A percentile compares a stretch with the other conserved stretches of the same genome.
phyloP scores from a whole-genome alignment of 1,140 invertebrate species.

The Polypedilum vanderplanki region DNA sequence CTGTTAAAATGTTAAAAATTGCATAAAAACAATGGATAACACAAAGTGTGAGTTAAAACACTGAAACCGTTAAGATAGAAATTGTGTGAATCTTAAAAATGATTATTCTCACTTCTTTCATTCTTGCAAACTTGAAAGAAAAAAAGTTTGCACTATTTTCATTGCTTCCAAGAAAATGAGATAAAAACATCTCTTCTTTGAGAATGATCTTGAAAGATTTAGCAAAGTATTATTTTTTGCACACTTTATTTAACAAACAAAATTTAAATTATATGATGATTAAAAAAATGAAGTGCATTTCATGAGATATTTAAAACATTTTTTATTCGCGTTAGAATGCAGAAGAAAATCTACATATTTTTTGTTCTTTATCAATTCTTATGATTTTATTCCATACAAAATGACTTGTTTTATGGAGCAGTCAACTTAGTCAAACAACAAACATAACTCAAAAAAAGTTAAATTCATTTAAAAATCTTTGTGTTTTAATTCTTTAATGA shows the following conservation, averaged over 20 bases:
- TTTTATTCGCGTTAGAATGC: neutral
- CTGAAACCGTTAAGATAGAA: neutral
- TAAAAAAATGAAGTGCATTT: slow-evolving; percentile 23
- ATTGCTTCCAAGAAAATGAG: neutral
- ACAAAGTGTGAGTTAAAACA: neutral
- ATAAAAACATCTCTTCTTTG: neutral
- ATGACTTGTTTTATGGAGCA: neutral
- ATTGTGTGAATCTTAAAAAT: neutral
- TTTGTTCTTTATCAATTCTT: neutral
- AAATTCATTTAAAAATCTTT: slow-evolving; percentile 26
- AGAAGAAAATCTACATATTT: neutral
- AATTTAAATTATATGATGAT: neutral
- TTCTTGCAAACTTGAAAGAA: neutral
- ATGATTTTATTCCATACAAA: neutral
- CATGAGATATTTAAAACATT: slow-evolving; percentile 21
- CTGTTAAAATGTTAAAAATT: slow-evolving; percentile 22
- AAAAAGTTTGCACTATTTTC: neutral
- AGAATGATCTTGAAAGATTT: too few species aligned
- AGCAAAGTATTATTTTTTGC: too few species aligned
- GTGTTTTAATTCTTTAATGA: slow-evolving; percentile 8
- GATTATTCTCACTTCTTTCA: neutral
- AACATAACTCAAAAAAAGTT: neutral
- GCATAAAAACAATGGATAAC: neutral
- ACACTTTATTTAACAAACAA: too few species aligned
- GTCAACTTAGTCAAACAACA: too few species aligned